These are phyloP conservation scores for Heterocephalus glaber DNA, from an alignment of 2,113 vertebrate genomes.

Conservation along the genomic window DNA sequence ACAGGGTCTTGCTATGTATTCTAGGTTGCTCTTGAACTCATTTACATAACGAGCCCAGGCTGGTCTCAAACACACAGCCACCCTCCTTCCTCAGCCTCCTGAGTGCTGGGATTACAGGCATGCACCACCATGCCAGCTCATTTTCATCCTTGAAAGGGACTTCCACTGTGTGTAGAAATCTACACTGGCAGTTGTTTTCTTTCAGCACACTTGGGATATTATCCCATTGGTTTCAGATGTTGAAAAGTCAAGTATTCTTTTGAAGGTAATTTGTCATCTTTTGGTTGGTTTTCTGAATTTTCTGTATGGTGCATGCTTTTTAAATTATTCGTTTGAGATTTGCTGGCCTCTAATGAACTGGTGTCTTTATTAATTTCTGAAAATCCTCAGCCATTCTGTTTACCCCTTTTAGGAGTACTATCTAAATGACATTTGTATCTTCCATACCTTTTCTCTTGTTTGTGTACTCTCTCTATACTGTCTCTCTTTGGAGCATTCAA, in stretches of 20 bases:
- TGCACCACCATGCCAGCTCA: background rate
- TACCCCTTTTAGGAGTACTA: background rate
- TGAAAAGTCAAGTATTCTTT: background rate
- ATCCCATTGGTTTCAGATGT: background rate
- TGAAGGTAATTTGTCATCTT: background rate
- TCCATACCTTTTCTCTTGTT: background rate
- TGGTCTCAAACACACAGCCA: background rate
- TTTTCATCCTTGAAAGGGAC: background rate
- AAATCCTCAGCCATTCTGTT: slow-evolving; percentile 3
- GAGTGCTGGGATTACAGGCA: background rate
- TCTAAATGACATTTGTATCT: background rate
- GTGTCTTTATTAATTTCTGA: background rate
- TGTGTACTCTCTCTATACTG: background rate
- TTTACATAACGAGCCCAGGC: background rate
- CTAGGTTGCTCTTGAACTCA: background rate
- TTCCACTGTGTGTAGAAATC: background rate
- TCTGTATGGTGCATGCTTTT: background rate
- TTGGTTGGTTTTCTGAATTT: background rate
- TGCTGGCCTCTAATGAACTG: background rate
- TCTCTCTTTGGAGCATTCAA: background rate
- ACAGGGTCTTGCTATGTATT: background rate
- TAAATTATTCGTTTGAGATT: slow-evolving; percentile 9
- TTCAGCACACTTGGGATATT: background rate
- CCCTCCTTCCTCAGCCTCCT: background rate
- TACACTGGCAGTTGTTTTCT: background rate